A percentile compares a stretch with the other conserved stretches of the same genome.
Conservation (phyloP, 2,113 vertebrate genomes). For the Bubo scandiacus region DNA sequence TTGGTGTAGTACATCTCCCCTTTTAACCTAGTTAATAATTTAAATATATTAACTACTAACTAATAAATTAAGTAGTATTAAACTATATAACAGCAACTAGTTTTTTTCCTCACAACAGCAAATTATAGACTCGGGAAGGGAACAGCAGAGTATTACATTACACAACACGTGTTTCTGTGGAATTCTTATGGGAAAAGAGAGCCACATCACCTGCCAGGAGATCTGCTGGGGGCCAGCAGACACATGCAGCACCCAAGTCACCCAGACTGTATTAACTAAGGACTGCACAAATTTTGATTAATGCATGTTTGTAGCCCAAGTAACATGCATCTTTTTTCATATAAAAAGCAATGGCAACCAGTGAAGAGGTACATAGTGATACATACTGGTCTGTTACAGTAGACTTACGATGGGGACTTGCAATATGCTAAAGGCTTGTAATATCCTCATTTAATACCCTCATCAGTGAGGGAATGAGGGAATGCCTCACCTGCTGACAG, state of each 20-base stretch:
- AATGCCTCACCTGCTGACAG: not conserved
- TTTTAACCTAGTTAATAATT: not conserved
- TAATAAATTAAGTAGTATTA: not conserved
- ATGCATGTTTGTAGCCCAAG: not conserved
- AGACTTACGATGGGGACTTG: not conserved
- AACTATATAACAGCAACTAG: not conserved
- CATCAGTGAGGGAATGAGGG: not conserved
- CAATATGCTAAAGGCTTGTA: no score
- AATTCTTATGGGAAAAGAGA: constrained; percentile 18
- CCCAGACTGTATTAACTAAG: not conserved
- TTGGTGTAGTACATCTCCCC: not conserved
- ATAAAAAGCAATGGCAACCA: not conserved
- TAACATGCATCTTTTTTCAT: not conserved
- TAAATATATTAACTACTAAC: not conserved
- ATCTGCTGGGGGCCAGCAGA: not conserved
- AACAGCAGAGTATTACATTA: constrained; percentile 11
- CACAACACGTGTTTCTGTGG: constrained; percentile 1
- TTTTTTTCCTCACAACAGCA: not conserved
- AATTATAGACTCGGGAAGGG: not conserved
- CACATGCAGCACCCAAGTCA: not conserved
- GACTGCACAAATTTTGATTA: not conserved
- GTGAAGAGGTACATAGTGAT: not conserved
- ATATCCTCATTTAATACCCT: not conserved
- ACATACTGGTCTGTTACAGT: not conserved
- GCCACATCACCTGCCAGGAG: constrained; percentile 19